Base-by-base conservation (phyloP, 2,888 invertebrate genomes). In the Liodrosophila aerea region DNA sequence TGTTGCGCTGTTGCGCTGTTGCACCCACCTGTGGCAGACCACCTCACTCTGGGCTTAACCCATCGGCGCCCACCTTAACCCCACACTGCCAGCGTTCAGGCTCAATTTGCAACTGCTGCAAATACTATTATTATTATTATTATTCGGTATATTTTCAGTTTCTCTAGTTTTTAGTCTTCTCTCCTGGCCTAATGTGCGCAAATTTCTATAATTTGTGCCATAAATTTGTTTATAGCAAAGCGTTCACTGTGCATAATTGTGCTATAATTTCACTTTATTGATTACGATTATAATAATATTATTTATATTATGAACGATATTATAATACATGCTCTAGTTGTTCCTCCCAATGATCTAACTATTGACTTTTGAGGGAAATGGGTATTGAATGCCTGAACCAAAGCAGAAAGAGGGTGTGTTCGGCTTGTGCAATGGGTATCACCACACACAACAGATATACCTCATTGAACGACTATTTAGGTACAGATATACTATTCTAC, bases 181-280 rank as follows among this genome's bases (percentile, higher is more conserved):
- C 31, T 40, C 31, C 11, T 31, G 5, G 51, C 36, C 45, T 76
- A 78, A 85, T 85, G 73, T 59, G 59, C 63, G 63, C 73, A 76
- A 84, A 86, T 86, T 72, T 73, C 64, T 86, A 66, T 85, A 77
- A 86, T 85, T 80, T 73, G 43, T 41, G 18, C 56, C 29, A 39
- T 36, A 5, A 29, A 8, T 36, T 41, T 66, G 22, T 66, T 57
- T 57, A 58, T 60, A 34, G 58, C 56, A 66, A 22, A 22, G 5
- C 5, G 5, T 5, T 22, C 5, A 22, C 22, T 22, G 22, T 22
- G 22, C 22, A 50, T 62, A 67, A 72, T 72, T 74, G 59, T 65
- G 40, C 50, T 53, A 63, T 43, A 73, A 65, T 68, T 73, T 65
- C 12, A 30, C 45, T 69, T 68, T 69, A 73, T 72, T 73, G 69